Base-by-base conservation (phyloP, 1,140 invertebrate genomes). In the Neodiprion virginianus region DNA sequence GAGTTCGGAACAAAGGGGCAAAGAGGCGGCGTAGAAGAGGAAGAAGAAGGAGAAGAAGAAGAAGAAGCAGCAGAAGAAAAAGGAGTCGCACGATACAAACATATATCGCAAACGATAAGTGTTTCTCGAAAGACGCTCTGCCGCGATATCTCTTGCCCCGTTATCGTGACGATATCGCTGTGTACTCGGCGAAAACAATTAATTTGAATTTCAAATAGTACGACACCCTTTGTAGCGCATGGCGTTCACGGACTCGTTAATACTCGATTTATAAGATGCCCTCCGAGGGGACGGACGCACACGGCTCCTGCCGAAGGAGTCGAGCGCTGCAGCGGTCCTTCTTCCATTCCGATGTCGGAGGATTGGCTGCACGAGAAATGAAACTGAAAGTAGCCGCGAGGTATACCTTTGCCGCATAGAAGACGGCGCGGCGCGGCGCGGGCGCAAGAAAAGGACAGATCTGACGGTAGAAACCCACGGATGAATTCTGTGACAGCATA, bases 121-220 rank as follows among this genome's bases (percentile, higher is more conserved):
- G 28, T 3, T 40, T 40, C 28, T 40, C 28, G 28, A 40, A 40
- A 3, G 28, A 40, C 28, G 28, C 28, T 40, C 28, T 40, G 5
- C 28, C 28, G 28, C 28, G 28, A 40, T 40, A 40, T 40, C 28
- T 40, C 28, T 40, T 40, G 28, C 1, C n/a, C 53, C 53, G n/a
- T 61, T 61, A 61, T 61, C 53, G 53, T 61, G 11, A 61, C 53
- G 53, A 14, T 61, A 61, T 17, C 53, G 11, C 11, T n/a, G n/a
- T 17, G n/a, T 61, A 61, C 53, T 12, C 53, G 53, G 53, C 8
- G 53, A 61, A 61, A 61, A 61, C 53, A 61, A 61, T 61, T 61
- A 61, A 61, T 61, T 61, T 61, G 53, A 61, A 61, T 61, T 61
- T 61, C 53, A 61, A 61, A 61, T 61, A 61, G 53, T 61, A 61